phyloP scores from a whole-genome alignment of 2,888 invertebrate species.

The Ichneumon xanthorius region DNA sequence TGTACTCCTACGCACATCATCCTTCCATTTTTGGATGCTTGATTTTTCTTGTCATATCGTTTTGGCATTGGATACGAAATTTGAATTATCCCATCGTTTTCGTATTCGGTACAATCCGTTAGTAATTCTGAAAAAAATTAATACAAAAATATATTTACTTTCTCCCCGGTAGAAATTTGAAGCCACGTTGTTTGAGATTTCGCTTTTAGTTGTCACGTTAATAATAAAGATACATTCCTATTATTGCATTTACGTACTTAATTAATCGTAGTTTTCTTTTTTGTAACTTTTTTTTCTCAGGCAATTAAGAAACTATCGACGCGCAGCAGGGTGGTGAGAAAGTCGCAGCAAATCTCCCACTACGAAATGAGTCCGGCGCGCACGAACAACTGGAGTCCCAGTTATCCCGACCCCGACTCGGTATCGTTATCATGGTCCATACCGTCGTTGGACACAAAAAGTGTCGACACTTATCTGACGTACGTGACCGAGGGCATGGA shows the following conservation, averaged over 20 bases:
- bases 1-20: no score
- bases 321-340: conserved; percentile 76
- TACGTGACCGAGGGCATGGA: conserved; percentile 78
- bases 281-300: conserved; percentile 68
- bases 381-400: conserved; percentile 66
- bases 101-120: no score
- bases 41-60: no score
- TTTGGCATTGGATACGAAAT: no score
- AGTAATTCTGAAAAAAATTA: no score
- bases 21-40: no score
- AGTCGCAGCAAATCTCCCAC: conserved; percentile 70
- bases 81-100: no score
- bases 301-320: conserved; percentile 82
- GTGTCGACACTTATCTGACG: conserved; percentile 82
- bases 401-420: conserved; percentile 77
- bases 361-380: conserved; percentile 52
- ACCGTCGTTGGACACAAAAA: conserved; percentile 79
- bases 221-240: not conserved
- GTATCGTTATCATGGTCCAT: conserved; percentile 79
- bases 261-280: conserved; percentile 17
- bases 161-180: no score
- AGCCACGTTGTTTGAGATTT: no score
- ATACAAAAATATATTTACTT: no score
- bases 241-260: not conserved
- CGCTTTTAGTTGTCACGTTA: no score